Base-by-base conservation (phyloP, 2,113 vertebrate species). In the Chamaea fasciata region DNA sequence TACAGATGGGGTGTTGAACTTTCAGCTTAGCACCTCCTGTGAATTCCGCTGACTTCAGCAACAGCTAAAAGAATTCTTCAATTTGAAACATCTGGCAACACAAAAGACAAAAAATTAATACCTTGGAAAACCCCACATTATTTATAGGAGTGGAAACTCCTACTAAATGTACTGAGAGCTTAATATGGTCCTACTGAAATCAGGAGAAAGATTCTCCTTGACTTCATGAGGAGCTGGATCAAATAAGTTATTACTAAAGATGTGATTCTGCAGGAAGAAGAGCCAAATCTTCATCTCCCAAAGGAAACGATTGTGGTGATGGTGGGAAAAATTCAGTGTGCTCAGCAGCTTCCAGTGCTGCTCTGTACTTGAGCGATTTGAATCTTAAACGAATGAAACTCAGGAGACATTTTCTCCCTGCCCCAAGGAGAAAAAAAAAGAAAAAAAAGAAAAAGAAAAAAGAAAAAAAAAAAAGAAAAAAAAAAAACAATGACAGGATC, bases 1-100 rank as follows among this genome's bases (percentile, higher is more conserved):
- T 89, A 70, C 76, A 96, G 88, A 89, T 92, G 90, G 68, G 69
- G 7, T 77, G 71, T 59, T 93, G 73, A 96, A 85, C 42, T 57
- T 93, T 10, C 19, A 87, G 57, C 27, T 96, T 69, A 91, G 75
- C 71, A 79, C 39, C 74, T 92, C 71, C 59, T 91, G 77, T 95
- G 86, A 89, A 89, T 88, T 24, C 26, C 44, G 77, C 35, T 85
- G 93, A 56, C 81, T 94, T 95, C 60, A 89, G 44, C 60, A 88
- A 83, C 26, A 63, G 47, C 68, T n/a, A 59, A 95, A 60, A 93
- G 35, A 81, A 78, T 68, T 83, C 64, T 64, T 94, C 49, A 44
- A 3, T 92, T 92, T 90, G 39, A 22, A 63, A 90, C 88, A 83
- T 78, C 35, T 95, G 73, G 26, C 57, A 76, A 56, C 60, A 87